phyloP scores from a whole-genome alignment of 2,888 invertebrate genomes.

The Meiosimyza decipiens region DNA sequence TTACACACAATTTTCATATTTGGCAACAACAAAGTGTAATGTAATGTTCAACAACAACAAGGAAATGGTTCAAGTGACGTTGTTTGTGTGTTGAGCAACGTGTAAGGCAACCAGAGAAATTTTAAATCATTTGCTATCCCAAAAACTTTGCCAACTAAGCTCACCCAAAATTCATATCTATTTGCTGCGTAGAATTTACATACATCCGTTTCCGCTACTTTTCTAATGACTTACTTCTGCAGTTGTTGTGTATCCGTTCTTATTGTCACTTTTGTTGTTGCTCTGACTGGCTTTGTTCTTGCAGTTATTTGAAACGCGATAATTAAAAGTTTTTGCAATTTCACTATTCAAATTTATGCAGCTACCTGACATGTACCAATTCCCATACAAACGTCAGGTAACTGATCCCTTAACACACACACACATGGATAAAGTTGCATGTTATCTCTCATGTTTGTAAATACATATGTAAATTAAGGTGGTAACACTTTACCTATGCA shows the following conservation, averaged over 20 bases:
- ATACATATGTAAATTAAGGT: too few species aligned
- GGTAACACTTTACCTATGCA: too few species aligned
- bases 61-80: too few species aligned
- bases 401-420: neutral
- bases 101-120: too few species aligned
- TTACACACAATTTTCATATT: conserved; percentile 19
- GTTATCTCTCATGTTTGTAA: too few species aligned
- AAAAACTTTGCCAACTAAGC: too few species aligned
- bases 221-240: neutral
- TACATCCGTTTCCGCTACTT: conserved; percentile 1
- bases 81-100: too few species aligned
- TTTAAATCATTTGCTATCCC: neutral
- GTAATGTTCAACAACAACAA: too few species aligned
- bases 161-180: too few species aligned
- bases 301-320: neutral
- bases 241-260: neutral
- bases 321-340: neutral
- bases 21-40: neutral
- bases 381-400: neutral
- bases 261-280: neutral
- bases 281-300: neutral
- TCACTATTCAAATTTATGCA: conserved; percentile 6
- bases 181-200: neutral
- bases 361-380: neutral
- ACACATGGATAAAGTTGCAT: too few species aligned